phyloP scores from a whole-genome alignment of 2,888 invertebrate genomes.

The Ophion costatus region DNA sequence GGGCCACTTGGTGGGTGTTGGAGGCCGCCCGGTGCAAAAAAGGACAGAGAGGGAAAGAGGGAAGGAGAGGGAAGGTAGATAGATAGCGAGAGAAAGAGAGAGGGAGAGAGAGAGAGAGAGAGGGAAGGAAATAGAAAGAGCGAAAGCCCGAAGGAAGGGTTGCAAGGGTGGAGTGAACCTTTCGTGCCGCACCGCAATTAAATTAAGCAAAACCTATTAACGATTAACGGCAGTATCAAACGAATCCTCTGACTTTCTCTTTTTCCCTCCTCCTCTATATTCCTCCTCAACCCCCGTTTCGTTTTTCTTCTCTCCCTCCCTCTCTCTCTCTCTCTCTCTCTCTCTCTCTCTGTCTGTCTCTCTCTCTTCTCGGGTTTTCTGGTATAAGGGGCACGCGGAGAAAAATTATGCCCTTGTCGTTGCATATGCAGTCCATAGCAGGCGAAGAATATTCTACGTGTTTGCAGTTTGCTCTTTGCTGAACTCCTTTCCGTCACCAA shows the following conservation, averaged over 20 bases:
- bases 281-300: neutral
- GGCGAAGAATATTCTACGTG: too few relatives aligned
- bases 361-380: too few relatives aligned
- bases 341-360: too few relatives aligned
- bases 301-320: neutral
- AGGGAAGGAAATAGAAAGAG: conserved; percentile 15
- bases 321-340: too few relatives aligned
- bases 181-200: conserved; percentile 72
- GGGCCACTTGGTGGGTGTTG: conserved; percentile 55
- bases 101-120: too few relatives aligned
- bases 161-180: conserved; percentile 8
- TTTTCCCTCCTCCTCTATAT: neutral
- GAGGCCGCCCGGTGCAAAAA: conserved; percentile 10
- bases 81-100: too few relatives aligned
- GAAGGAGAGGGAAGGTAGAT: neutral
- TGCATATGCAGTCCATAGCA: too few relatives aligned
- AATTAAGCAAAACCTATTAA: conserved; percentile 74
- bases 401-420: too few relatives aligned
- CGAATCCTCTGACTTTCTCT: conserved; percentile 55
- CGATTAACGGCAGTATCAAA: conserved; percentile 71
- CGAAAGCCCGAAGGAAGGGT: conserved; percentile 57
- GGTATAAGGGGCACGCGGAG: too few relatives aligned
- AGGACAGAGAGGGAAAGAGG: neutral
- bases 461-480: too few relatives aligned
- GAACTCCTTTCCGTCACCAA: too few relatives aligned